Conservation (phyloP, 1,140 invertebrate genomes). For the Rhopalosiphum maidis region DNA sequence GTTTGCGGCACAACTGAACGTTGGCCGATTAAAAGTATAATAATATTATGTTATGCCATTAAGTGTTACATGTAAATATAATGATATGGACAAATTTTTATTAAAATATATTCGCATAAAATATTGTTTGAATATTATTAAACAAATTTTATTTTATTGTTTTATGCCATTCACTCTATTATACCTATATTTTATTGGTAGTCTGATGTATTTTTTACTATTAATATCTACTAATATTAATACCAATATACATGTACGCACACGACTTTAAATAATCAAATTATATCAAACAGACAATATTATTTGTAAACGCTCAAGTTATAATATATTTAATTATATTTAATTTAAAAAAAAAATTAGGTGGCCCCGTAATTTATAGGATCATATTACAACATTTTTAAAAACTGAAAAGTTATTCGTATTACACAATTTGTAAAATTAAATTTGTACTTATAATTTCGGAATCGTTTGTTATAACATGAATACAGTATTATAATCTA, state of each 20-base stretch:
- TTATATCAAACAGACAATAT: not conserved
- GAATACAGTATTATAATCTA: not conserved
- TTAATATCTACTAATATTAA: not conserved
- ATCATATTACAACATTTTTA: not conserved
- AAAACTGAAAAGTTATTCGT: not conserved
- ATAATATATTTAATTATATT: not conserved
- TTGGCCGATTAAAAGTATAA: constrained; percentile 52
- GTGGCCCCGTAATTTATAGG: too few relatives aligned
- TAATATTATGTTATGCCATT: constrained; percentile 40
- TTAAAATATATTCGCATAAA: constrained; percentile 1
- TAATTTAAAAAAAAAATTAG: not conserved
- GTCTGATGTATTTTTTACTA: not conserved
- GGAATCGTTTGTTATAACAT: not conserved
- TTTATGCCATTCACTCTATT: not conserved
- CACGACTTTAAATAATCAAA: not conserved
- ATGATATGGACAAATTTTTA: constrained; percentile 2
- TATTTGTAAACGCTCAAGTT: not conserved
- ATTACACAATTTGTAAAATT: not conserved
- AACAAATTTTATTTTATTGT: not conserved
- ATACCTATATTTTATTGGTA: not conserved
- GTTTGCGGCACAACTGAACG: constrained; percentile 31
- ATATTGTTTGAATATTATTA: not conserved
- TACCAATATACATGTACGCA: not conserved
- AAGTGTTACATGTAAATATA: constrained; percentile 47
- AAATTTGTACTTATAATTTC: not conserved